Percentiles rank a stretch among this genome's conserved stretches.
Conservation (phyloP, 2,888 invertebrate species). For the Gymnocheta viridis region DNA sequence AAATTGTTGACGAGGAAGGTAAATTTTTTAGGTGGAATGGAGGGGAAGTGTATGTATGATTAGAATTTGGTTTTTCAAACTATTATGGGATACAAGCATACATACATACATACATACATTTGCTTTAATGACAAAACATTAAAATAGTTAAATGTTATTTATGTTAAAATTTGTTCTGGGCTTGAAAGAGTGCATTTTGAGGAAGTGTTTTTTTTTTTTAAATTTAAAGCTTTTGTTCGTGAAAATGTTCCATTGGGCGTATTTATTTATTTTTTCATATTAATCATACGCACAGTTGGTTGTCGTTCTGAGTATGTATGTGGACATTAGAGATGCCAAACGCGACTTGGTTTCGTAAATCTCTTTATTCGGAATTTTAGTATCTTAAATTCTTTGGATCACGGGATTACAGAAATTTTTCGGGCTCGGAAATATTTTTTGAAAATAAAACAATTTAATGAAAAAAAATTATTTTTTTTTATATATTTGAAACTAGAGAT, state of each 20-base stretch:
- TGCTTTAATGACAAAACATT: slow-evolving; percentile 37
- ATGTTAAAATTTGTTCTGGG: not conserved
- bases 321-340: too few species aligned
- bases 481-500: too few species aligned
- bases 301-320: too few species aligned
- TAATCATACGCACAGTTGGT: too few species aligned
- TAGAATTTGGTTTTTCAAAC: slow-evolving; percentile 12
- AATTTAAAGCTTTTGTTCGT: too few species aligned
- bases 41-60: not conserved
- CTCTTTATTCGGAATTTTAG: too few species aligned
- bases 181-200: not conserved
- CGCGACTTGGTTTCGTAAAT: too few species aligned
- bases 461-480: too few species aligned
- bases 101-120: slow-evolving; percentile 33
- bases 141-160: slow-evolving; percentile 40
- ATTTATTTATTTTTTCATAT: not conserved
- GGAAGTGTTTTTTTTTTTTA: not conserved
- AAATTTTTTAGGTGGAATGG: not conserved
- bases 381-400: too few species aligned
- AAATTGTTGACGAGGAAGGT: not conserved
- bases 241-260: not conserved
- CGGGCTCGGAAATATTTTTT: too few species aligned
- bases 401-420: too few species aligned
- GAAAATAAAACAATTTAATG: too few species aligned
- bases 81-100: slow-evolving; percentile 24